These are phyloP conservation scores for Eulithis testata DNA, from an alignment of 2,888 invertebrate species.

Conservation along the genomic window DNA sequence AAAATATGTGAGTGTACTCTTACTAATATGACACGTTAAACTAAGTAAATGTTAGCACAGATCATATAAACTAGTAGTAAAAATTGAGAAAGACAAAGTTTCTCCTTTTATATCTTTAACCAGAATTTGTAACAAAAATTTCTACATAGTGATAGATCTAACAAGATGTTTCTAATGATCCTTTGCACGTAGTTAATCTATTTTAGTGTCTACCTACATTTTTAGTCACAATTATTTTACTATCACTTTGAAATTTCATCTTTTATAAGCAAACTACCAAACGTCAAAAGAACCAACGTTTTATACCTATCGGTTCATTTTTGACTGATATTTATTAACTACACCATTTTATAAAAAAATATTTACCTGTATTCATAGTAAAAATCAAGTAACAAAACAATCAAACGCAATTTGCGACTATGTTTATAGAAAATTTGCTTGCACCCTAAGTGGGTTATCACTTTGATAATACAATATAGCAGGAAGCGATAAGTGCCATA, in stretches of 20 bases:
- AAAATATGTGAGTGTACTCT: neutral
- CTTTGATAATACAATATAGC: conserved; percentile 26
- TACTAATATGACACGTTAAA: neutral
- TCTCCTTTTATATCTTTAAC: neutral
- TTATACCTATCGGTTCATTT: conserved; percentile 6
- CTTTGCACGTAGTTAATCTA: neutral
- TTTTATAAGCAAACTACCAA: neutral
- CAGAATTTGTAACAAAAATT: neutral
- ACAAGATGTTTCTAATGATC: neutral
- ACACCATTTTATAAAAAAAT: conserved; percentile 8
- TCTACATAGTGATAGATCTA: neutral
- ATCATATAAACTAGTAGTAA: neutral
- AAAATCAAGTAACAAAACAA: neutral
- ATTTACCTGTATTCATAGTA: conserved; percentile 11
- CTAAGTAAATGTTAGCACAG: neutral
- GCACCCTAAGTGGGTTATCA: neutral
- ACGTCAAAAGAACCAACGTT: neutral
- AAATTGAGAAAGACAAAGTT: neutral
- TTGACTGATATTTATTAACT: conserved; percentile 17
- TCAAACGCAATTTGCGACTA: conserved; percentile 9
- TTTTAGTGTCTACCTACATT: conserved; percentile 4
- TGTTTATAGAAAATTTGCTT: conserved; percentile 14
- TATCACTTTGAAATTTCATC: conserved; percentile 3
- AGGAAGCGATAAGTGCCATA: conserved; percentile 41
- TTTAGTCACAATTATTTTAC: neutral